Evolutionary conservation across 2,888 invertebrate genomes (phyloP).

Genomic region (Agonum fuliginosum): DNA sequence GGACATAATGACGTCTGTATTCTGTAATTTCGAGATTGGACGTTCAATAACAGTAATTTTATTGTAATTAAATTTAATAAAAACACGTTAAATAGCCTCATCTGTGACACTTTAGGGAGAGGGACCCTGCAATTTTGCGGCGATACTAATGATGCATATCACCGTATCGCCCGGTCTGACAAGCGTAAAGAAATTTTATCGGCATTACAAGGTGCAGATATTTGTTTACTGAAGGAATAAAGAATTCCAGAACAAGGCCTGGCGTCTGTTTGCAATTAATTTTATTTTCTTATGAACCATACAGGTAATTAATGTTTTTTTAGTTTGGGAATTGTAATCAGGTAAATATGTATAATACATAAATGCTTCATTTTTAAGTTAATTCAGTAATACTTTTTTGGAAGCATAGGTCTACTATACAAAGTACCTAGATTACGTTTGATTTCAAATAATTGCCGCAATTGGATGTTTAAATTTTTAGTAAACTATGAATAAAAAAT

Average conservation of each 20-base stretch:
- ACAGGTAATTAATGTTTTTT: too few relatives aligned
- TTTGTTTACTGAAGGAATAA: constrained; percentile 20
- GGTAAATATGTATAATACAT: too few relatives aligned
- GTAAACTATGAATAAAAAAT: too few relatives aligned
- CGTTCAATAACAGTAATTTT: constrained; percentile 45
- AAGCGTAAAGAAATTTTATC: constrained; percentile 30
- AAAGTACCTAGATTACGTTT: too few relatives aligned
- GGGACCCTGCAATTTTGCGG: constrained; percentile 32
- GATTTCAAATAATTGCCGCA: too few relatives aligned
- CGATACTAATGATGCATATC: constrained; percentile 43
- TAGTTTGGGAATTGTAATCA: too few relatives aligned
- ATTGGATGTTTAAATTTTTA: too few relatives aligned
- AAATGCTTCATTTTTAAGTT: too few relatives aligned
- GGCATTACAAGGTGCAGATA: constrained; percentile 47
- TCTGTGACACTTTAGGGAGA: constrained; percentile 48
- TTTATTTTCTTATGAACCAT: neutral
- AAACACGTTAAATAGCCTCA: constrained; percentile 46
- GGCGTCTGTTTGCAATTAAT: constrained; percentile 16
- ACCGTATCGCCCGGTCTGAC: constrained; percentile 13
- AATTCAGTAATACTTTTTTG: too few relatives aligned
- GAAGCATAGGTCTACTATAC: too few relatives aligned
- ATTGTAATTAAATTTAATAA: constrained; percentile 53
- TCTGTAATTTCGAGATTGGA: constrained; percentile 34
- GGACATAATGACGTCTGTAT: constrained; percentile 36
- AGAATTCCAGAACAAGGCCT: constrained; percentile 6